Evolutionary conservation across 2,888 invertebrate genomes (phyloP).

Genomic region (Cerceris rybyensis): DNA sequence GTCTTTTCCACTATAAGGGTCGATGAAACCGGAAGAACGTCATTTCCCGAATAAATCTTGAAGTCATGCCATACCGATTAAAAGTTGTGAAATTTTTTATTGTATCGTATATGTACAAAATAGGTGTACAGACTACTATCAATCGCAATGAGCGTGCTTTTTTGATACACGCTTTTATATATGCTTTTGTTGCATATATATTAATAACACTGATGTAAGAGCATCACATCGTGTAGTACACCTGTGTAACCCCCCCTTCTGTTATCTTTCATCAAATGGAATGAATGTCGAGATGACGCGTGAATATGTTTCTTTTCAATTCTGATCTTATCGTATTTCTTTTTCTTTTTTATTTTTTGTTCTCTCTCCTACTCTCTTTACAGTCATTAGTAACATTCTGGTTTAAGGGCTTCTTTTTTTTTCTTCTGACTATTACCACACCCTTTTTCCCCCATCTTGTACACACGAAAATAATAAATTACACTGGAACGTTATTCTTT

Average conservation of each 20-base stretch:
- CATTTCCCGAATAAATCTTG: constrained; percentile 56
- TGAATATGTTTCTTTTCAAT: constrained; percentile 64
- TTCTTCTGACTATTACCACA: constrained; percentile 51
- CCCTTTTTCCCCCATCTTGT: constrained; percentile 60
- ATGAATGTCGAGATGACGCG: constrained; percentile 75
- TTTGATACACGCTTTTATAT: constrained; percentile 51
- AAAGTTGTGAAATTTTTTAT: constrained; percentile 80
- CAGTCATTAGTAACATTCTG: constrained; percentile 56
- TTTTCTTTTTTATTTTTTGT: constrained; percentile 26
- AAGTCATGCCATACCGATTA: constrained; percentile 61
- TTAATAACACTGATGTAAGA: constrained; percentile 57
- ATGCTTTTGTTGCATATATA: constrained; percentile 53
- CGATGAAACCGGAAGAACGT: too few species aligned
- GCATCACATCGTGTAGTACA: constrained; percentile 67
- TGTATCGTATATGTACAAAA: constrained; percentile 82
- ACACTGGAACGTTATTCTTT: constrained; percentile 57
- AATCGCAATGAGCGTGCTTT: constrained; percentile 69
- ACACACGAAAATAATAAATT: constrained; percentile 71
- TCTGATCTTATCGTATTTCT: constrained; percentile 50
- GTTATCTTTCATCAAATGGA: constrained; percentile 75
- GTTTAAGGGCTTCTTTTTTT: constrained; percentile 39
- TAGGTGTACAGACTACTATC: constrained; percentile 80
- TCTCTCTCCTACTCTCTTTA: constrained; percentile 41
- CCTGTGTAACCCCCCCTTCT: constrained; percentile 66
- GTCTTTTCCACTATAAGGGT: too few species aligned